Evolutionary conservation across 2,113 vertebrate genomes (phyloP), one percentile per base, ranked within the genome.

Genomic region (Indicator indicator): DNA sequence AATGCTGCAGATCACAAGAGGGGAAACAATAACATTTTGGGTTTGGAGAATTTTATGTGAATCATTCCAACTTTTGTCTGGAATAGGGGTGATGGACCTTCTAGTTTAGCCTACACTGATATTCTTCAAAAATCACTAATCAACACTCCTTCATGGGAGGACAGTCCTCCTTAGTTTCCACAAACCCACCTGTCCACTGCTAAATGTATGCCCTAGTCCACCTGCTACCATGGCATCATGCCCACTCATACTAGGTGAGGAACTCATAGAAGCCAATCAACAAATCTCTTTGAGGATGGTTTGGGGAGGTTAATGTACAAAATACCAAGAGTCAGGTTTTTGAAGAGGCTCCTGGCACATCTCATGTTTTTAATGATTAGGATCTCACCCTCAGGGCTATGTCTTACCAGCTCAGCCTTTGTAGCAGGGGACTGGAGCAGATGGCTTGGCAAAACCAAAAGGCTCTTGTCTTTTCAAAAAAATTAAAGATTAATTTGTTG

Each of bases 401-500:
- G 36, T 78, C 75, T 46, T 86, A 94, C 58, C 72, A 86, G 50
- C 62, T 89, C 65, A 89, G 83, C 46, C 84, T 38, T 82, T 82
- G 79, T 90, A 84, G 44, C 74, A 76, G 27, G 40, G 58, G 55
- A 95, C 69, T 50, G 7, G 44, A 93, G 86, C 92, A 97, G 89
- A 95, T 90, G 90, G 91, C 82, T 81, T 85, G 90, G 90, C 83
- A 93, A 78, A 93, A 59, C 52, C 36, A 56, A 84, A 85, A 90
- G 42, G 17, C 68, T 84, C 42, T 67, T 93, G 69, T 27, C 69
- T 92, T 96, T 91, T 73, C 19, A 80, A 80, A 36, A 36, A 95
- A 94, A 96, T 86, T 84, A 91, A 95, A 88, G 82, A 86, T 94
- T 90, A 95, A 94, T 93, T 94, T 86, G 73, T 91, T 95, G 67